Base-by-base conservation (phyloP, 2,888 invertebrate species). In the Cerastoderma edule region DNA sequence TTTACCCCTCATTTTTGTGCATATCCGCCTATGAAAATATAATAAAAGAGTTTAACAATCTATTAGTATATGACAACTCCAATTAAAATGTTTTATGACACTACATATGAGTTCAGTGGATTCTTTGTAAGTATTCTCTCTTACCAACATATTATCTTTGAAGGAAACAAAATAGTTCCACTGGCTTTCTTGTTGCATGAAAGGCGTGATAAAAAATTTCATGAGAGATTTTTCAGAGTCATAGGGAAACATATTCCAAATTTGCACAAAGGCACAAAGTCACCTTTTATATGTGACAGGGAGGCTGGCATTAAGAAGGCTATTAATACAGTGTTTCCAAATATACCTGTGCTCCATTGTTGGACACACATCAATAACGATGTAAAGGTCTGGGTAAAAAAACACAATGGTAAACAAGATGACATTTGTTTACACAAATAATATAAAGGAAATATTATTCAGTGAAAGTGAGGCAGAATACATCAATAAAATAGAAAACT, bases 151-250 rank as follows among this genome's bases (percentile, higher is more conserved):
- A 28, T 72, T 27, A 24, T 67, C 2, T 67, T 67, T 50, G 48
- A 72, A 13, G 50, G 66, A 10, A 56, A 56, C 19, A 5, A 30
- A 39, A 39, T 46, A 22, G 46, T 65, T 19, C 67, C 73, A 1
- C 1, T 73, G 0, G 73, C 73, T 1, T 73, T 73, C 28, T 53
- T 73, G 67, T 33, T 73, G 44, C 73, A 67, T 24, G 67, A 67
- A 5, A 67, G 30, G 32, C 35, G 63, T 1, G 73, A 73, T 30
- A 0, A 50, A 5, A 72, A 72, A 32, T 72, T 72, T 46, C 72
- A 72, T 46, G 56, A 56, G 46, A 35, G 65, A 22, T 56, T 72
- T 30, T 72, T 72, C 28, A 8, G 35, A 24, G 66, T 72, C n/a
- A 30, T 66, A 27, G 28, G 39, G 27, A 46, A 66, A 19, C 13